Evolutionary conservation across 2,113 vertebrate species (phyloP), one percentile per base, ranked within the genome.

Genomic region (Ceratotherium simum): DNA sequence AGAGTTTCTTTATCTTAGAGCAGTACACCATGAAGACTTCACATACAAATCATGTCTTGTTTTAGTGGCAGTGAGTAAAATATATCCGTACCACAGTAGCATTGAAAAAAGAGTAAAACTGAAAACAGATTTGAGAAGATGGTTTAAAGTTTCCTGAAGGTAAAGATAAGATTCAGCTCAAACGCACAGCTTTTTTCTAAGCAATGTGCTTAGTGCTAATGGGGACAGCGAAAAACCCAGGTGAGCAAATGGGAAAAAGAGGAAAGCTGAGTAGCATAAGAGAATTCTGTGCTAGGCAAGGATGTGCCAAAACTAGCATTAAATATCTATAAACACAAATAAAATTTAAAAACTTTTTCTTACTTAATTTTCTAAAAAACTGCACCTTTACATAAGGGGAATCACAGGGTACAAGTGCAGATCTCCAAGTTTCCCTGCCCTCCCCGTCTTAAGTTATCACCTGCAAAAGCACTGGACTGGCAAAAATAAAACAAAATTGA

Each of bases 401-500:
- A 69, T 51, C 36, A 78, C 0, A 70, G 17, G 23, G 3, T 48
- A 6, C 31, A 86, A 85, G 12, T 27, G 64, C 46, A 91, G 67
- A 64, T 46, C 16, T 16, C 56, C 8, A 54, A 48, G 4, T 86
- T 31, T 81, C 78, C 11, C 29, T n/a, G 3, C 18, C n/a, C 31
- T 3, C 27, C 48, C 20, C 33, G 42, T 42, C 31, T 73, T 79
- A 48, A 54, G 13, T 67, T 60, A 54, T 69, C 21, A 92, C 12
- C 29, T 60, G 69, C 48, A 91, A 90, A 81, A 91, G 62, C 23
- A 65, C 21, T 8, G 36, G 7, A 78, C 73, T 18, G 25, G 42
- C 21, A 93, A 96, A 96, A 97, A 65, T 48, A 54, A 54, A 95
- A 83, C 31, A 70, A 81, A 90, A 94, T 1, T 64, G 14, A 91